Evolutionary conservation across 2,888 invertebrate species (phyloP).

Genomic region (Drosophila monieri): DNA sequence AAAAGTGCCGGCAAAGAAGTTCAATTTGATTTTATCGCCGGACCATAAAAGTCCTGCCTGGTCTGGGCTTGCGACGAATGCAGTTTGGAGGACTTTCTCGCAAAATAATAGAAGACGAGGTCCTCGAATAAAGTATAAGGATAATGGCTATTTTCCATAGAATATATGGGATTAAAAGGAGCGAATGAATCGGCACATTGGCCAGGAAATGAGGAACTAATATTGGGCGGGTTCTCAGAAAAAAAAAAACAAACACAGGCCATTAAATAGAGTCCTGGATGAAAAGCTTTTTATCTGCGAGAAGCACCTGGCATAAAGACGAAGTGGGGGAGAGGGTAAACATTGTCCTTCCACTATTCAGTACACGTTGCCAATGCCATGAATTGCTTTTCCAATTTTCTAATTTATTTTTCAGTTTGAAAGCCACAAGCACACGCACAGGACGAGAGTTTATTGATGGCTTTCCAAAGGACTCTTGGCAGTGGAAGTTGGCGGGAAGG

Average conservation of each 20-base stretch:
- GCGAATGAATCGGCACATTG: not conserved
- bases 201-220: conserved; percentile 1
- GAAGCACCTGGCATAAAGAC: conserved; percentile 58
- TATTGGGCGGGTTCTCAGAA: too few relatives aligned
- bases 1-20: conserved; percentile 22
- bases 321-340: conserved; percentile 14
- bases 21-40: conserved; percentile 68
- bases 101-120: not conserved
- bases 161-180: not conserved
- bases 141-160: too few relatives aligned
- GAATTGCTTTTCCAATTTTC: conserved; percentile 78
- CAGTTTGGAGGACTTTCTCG: conserved; percentile 29
- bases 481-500: too few relatives aligned
- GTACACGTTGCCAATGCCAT: conserved; percentile 74
- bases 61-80: conserved; percentile 31
- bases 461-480: not conserved
- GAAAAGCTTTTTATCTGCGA: conserved; percentile 15
- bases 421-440: conserved; percentile 45
- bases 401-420: conserved; percentile 75
- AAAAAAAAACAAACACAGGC: not conserved
- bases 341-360: conserved; percentile 50
- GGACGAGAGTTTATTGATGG: conserved; percentile 19
- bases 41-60: conserved; percentile 49
- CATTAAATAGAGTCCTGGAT: not conserved
- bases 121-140: not conserved